Evolutionary conservation across 2,888 invertebrate genomes (phyloP).

Genomic region (Cataglyphis rosenhaueri): DNA sequence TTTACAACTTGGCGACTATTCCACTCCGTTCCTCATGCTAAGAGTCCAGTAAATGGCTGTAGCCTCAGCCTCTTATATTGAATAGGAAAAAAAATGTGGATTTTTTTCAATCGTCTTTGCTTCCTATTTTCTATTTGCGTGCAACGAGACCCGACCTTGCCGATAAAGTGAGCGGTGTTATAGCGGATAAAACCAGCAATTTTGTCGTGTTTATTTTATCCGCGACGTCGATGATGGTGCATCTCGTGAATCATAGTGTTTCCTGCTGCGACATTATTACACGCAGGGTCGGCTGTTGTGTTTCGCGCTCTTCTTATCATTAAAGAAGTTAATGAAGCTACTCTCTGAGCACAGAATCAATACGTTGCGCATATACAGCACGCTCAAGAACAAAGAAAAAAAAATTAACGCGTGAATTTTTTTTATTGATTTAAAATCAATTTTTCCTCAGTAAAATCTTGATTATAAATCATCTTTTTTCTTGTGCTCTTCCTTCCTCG

Average conservation of each 20-base stretch:
- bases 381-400: neutral
- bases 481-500: neutral
- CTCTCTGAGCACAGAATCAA: neutral
- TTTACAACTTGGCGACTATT: neutral
- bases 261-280: constrained; percentile 26
- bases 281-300: constrained; percentile 39
- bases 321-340: neutral
- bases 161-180: constrained; percentile 20
- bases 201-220: constrained; percentile 71
- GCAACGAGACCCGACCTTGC: constrained; percentile 24
- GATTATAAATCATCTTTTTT: neutral
- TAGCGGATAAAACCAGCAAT: constrained; percentile 40
- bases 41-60: neutral
- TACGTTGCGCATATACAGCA: neutral
- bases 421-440: neutral
- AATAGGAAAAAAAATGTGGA: constrained; percentile 5
- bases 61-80: neutral
- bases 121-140: constrained; percentile 11
- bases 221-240: constrained; percentile 63
- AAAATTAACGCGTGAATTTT: neutral
- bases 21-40: neutral
- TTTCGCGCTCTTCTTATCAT: neutral
- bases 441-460: neutral
- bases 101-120: constrained; percentile 20
- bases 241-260: constrained; percentile 64